Percentiles rank a stretch among this genome's conserved stretches.
Evolutionary conservation across 2,888 invertebrate genomes (phyloP).

Genomic region (Cantharis lateralis): DNA sequence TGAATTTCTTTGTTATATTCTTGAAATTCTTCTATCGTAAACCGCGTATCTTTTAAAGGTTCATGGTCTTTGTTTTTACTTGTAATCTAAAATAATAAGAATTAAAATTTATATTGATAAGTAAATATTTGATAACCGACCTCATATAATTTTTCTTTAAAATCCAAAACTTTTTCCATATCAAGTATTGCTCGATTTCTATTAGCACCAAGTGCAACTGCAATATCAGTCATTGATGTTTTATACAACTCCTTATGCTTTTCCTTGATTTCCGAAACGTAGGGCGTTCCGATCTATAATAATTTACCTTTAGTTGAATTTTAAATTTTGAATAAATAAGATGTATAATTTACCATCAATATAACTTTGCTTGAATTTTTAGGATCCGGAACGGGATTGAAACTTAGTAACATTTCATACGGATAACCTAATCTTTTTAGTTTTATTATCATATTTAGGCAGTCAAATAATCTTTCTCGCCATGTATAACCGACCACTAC

Average conservation of each 20-base stretch:
- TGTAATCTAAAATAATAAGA: neutral
- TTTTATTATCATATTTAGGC: slow-evolving; percentile 40
- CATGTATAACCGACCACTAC: slow-evolving; percentile 38
- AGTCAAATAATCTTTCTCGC: slow-evolving; percentile 39
- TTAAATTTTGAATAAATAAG: neutral
- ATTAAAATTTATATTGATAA: neutral
- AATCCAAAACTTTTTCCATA: slow-evolving; percentile 38
- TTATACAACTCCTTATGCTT: slow-evolving; percentile 17
- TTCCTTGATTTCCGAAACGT: neutral
- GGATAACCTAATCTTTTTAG: slow-evolving; percentile 40
- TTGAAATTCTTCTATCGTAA: slow-evolving; percentile 4
- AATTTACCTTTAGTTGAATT: neutral
- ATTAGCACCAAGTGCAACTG: slow-evolving; percentile 36
- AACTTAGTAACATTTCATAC: slow-evolving; percentile 36
- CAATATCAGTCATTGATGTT: slow-evolving; percentile 16
- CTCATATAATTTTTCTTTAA: slow-evolving; percentile 36
- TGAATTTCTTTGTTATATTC: slow-evolving; percentile 13
- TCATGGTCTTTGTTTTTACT: neutral
- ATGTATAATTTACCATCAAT: neutral
- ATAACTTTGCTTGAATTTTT: neutral
- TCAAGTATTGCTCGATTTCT: slow-evolving; percentile 32
- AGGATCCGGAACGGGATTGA: neutral
- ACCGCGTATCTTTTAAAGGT: neutral
- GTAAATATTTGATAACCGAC: neutral
- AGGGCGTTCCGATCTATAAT: slow-evolving; percentile 7